phyloP scores from a whole-genome alignment of 2,113 vertebrate species.

The Gymnarchus niloticus region DNA sequence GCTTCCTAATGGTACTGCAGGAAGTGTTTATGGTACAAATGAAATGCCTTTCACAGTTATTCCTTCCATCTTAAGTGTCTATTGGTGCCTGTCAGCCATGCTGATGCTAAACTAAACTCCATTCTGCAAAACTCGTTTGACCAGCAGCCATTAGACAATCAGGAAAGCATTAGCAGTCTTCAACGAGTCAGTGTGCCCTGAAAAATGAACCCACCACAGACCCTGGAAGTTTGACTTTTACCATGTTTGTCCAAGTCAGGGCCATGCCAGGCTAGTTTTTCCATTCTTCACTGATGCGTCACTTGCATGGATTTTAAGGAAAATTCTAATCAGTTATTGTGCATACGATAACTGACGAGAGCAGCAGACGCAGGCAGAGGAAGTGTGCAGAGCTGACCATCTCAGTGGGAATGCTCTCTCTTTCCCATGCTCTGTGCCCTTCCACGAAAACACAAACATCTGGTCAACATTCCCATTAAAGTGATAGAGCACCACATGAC shows the following conservation, averaged over 20 bases:
- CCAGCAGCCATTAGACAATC: not conserved
- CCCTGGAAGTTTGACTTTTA: not conserved
- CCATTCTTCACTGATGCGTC: not conserved
- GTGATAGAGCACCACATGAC: not conserved
- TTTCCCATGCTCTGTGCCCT: slow-evolving; percentile 48
- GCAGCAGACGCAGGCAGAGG: not conserved
- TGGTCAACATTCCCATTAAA: slow-evolving; percentile 8
- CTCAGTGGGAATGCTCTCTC: slow-evolving; percentile 38
- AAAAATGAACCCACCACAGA: not conserved
- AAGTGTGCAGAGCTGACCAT: not conserved
- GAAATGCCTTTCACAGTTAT: not conserved
- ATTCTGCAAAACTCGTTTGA: not conserved
- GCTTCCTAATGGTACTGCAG: not conserved
- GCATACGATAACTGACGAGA: not conserved
- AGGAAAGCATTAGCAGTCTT: not conserved
- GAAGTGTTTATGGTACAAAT: not conserved
- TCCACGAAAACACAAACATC: not conserved
- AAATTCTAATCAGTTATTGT: not conserved
- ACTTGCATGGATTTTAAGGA: not conserved
- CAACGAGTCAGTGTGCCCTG: not conserved
- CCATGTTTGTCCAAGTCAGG: not conserved
- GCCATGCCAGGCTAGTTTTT: not conserved
- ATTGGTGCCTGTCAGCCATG: not conserved
- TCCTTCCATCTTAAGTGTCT: not conserved
- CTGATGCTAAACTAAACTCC: not conserved